These are phyloP conservation scores for Pachydiplax longipennis DNA, from an alignment of 2,888 invertebrate species.

Conservation along the genomic window DNA sequence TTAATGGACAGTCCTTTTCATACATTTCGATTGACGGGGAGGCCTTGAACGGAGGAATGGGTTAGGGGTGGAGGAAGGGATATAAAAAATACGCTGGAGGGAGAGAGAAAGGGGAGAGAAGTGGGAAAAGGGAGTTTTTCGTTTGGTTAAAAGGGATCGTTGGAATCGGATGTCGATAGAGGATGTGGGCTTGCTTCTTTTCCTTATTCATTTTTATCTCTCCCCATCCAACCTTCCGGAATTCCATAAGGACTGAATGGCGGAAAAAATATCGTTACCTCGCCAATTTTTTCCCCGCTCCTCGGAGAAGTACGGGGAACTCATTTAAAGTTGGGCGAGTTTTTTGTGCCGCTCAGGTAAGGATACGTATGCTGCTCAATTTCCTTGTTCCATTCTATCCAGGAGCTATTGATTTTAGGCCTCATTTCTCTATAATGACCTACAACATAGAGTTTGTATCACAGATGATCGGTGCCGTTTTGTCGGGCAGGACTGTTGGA, in stretches of 20 bases:
- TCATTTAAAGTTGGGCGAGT: background rate
- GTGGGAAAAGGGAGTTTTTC: background rate
- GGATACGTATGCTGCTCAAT: background rate
- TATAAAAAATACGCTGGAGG: background rate
- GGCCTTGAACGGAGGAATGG: background rate
- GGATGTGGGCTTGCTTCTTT: background rate
- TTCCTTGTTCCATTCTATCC: background rate
- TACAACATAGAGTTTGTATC: too few relatives aligned
- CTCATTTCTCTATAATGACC: too few relatives aligned
- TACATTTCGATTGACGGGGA: slow-evolving; percentile 25
- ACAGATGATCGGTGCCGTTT: too few relatives aligned
- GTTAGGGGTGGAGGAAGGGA: background rate
- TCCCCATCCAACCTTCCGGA: background rate
- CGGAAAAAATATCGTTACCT: background rate
- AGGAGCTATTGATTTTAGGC: background rate
- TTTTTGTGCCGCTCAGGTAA: background rate
- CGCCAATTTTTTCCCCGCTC: background rate
- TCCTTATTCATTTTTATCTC: slow-evolving; percentile 12
- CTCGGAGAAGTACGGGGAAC: background rate
- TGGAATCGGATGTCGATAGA: slow-evolving; percentile 35
- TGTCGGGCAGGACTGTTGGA: too few relatives aligned
- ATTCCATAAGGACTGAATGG: background rate
- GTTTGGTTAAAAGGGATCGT: background rate
- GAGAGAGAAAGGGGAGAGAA: background rate
- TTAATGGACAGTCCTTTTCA: slow-evolving; percentile 43